Evolutionary conservation across 2,888 invertebrate species (phyloP).

Genomic region (Netelia fuscicornis): DNA sequence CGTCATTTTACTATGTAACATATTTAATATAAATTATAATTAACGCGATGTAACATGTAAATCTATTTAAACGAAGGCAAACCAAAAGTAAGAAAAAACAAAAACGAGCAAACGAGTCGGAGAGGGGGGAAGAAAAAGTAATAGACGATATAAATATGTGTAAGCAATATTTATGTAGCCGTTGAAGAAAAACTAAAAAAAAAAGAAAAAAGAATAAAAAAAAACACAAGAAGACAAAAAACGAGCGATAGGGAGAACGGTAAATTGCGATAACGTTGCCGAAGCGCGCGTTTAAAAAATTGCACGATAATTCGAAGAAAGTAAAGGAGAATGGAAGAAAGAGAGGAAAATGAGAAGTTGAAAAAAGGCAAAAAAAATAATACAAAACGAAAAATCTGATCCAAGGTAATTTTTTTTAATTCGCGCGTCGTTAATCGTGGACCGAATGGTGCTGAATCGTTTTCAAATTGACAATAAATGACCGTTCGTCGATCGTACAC

Average conservation of each 20-base stretch:
- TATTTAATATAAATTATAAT: conserved; percentile 56
- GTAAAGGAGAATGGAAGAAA: conserved; percentile 56
- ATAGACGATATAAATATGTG: conserved; percentile 69
- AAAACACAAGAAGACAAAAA: no score
- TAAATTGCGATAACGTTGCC: conserved; percentile 31
- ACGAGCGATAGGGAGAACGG: conserved; percentile 7
- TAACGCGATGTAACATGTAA: conserved; percentile 57
- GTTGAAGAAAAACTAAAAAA: conserved; percentile 46
- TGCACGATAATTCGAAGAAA: conserved; percentile 44
- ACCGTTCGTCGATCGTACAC: conserved; percentile 79
- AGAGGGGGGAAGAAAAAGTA: conserved; percentile 40
- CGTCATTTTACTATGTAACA: conserved; percentile 77
- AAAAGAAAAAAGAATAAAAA: background rate
- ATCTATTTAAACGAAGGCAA: conserved; percentile 49
- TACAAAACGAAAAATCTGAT: conserved; percentile 44
- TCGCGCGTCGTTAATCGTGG: conserved; percentile 56
- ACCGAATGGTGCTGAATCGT: conserved; percentile 79
- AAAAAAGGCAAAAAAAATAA: conserved; percentile 49
- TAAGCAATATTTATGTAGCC: conserved; percentile 76
- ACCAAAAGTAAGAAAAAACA: background rate
- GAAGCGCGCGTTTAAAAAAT: conserved; percentile 54
- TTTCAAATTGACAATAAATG: conserved; percentile 83
- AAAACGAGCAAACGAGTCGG: conserved; percentile 20
- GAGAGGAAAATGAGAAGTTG: conserved; percentile 61
- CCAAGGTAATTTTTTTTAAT: conserved; percentile 28